Evolutionary conservation across 2,797 vertebrate genomes (phyloP).

Genomic region (Takifugu rubripes): DNA sequence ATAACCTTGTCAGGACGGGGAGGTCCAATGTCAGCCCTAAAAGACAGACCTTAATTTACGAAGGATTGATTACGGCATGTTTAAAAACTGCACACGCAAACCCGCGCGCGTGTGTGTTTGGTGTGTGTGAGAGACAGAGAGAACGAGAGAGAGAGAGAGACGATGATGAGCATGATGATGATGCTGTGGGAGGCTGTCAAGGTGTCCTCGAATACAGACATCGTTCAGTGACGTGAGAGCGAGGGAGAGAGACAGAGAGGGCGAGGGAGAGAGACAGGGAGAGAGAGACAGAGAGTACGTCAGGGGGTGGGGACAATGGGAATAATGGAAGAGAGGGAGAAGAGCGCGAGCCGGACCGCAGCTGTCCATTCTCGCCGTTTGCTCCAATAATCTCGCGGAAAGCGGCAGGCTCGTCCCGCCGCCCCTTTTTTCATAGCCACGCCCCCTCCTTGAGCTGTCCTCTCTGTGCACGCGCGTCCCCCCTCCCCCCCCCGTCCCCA

Average conservation of each 20-base stretch:
- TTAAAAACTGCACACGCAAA: no score
- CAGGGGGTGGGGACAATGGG: conserved; percentile 30
- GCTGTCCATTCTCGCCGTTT: conserved; percentile 53
- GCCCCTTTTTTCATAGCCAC: conserved; percentile 42
- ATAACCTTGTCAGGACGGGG: no score
- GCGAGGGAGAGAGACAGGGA: conserved; percentile 16
- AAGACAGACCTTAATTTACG: no score
- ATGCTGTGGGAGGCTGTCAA: conserved; percentile 72
- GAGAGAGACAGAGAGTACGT: conserved; percentile 45
- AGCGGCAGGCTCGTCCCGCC: conserved; percentile 68
- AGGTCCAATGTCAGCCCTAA: no score
- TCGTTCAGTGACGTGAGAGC: conserved; percentile 66
- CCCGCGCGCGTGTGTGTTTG: conserved; percentile 6
- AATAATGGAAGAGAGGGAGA: conserved; percentile 49
- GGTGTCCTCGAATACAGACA: conserved; percentile 78
- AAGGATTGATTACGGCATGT: no score
- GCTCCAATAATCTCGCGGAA: conserved; percentile 67
- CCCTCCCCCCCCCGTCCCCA: conserved; percentile 73
- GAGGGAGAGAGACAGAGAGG: conserved; percentile 21
- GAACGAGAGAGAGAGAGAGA: conserved; percentile 23
- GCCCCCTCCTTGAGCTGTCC: neutral
- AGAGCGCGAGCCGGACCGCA: conserved; percentile 63
- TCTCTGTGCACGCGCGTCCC: conserved; percentile 20
- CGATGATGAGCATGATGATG: conserved; percentile 58
- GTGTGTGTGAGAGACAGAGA: neutral